Percentiles rank a stretch among this genome's conserved stretches.
These are phyloP conservation scores for Salvelinus fontinalis DNA, from an alignment of 2,113 vertebrate species.

Conservation along the genomic window DNA sequence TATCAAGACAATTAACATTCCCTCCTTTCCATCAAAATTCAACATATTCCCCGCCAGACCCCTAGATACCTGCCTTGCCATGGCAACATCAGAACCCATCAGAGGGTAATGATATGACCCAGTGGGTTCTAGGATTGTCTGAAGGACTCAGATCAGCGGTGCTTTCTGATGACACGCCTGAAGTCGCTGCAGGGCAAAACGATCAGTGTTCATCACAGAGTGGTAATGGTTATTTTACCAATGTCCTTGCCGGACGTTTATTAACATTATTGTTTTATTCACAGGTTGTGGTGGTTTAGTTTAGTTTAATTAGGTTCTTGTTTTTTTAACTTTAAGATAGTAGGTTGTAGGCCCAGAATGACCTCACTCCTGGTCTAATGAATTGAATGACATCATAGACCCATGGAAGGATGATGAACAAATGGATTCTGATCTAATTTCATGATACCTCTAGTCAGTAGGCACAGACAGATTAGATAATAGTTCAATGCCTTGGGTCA, in stretches of 20 bases:
- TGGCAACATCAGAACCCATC: not conserved
- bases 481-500: not conserved
- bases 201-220: slow-evolving; percentile 25
- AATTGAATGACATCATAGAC: not conserved
- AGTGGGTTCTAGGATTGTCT: slow-evolving; percentile 13
- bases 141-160: slow-evolving; percentile 33
- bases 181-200: slow-evolving; percentile 15
- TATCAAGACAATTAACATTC: too few species aligned
- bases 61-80: not conserved
- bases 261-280: not conserved
- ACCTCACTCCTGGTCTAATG: too few species aligned
- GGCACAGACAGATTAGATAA: not conserved
- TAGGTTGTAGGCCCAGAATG: too few species aligned
- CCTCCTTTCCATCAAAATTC: too few species aligned
- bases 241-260: not conserved
- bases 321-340: too few species aligned
- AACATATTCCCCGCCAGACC: too few species aligned
- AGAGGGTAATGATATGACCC: slow-evolving; percentile 18
- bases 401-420: not conserved
- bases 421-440: not conserved
- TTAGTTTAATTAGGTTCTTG: too few species aligned
- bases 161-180: slow-evolving; percentile 25
- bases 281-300: too few species aligned
- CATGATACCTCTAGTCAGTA: not conserved
- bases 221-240: slow-evolving; percentile 25